A percentile compares a stretch with the other conserved stretches of the same genome.
phyloP scores from a whole-genome alignment of 2,888 invertebrate species.

The Oscheius sp. region DNA sequence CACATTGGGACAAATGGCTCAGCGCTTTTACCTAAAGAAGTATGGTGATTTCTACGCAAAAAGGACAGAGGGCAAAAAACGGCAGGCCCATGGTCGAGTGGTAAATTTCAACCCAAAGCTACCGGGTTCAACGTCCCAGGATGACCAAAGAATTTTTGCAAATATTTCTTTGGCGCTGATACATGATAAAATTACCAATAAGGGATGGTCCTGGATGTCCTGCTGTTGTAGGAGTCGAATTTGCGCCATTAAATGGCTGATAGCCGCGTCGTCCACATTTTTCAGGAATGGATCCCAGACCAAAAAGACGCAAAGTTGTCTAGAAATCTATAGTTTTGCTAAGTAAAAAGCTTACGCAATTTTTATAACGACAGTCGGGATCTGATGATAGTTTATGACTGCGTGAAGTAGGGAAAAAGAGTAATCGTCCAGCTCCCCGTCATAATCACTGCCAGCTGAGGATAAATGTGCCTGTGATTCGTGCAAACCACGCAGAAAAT shows the following conservation, averaged over 20 bases:
- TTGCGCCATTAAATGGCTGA: conserved; percentile 7
- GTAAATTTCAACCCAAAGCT: no score
- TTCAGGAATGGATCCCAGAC: conserved; percentile 46
- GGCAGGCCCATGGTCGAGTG: no score
- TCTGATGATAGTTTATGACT: conserved; percentile 46
- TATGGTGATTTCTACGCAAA: no score
- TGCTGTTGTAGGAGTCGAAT: conserved; percentile 10
- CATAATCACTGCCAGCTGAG: conserved; percentile 34
- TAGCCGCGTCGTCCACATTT: conserved; percentile 22
- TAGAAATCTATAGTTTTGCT: conserved; percentile 22
- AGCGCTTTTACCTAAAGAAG: conserved; percentile 14
- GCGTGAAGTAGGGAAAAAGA: conserved; percentile 47
- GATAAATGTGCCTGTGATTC: conserved; percentile 41
- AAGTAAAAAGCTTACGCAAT: conserved; percentile 38
- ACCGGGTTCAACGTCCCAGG: no score
- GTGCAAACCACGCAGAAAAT: conserved; percentile 42
- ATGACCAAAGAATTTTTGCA: no score
- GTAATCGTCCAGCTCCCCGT: conserved; percentile 50
- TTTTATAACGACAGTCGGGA: conserved; percentile 48
- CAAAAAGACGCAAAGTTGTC: conserved; percentile 49
- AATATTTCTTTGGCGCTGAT: no score
- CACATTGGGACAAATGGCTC: conserved; percentile 29
- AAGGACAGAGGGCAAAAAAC: no score
- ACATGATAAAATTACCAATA: conserved; percentile 14
- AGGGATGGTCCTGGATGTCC: conserved; percentile 8